phyloP scores from a whole-genome alignment of 2,888 invertebrate species.

The Cantharis flavilabris region DNA sequence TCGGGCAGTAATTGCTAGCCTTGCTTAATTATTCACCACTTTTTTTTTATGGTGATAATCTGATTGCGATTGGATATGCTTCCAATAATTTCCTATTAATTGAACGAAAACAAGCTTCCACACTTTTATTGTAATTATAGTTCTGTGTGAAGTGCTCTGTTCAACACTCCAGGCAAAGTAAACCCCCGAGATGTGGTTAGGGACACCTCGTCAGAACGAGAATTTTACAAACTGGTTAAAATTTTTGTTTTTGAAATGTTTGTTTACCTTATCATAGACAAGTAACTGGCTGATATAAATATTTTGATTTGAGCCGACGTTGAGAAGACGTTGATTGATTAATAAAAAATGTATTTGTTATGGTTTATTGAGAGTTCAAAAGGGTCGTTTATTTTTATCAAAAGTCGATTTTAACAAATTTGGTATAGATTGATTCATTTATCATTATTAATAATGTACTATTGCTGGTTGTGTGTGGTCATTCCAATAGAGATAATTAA shows the following conservation, averaged over 20 bases:
- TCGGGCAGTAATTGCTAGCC: neutral
- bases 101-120: neutral
- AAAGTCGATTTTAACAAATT: neutral
- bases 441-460: neutral
- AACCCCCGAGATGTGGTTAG: no score
- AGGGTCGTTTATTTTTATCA: neutral
- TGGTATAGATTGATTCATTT: neutral
- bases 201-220: no score
- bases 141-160: no score
- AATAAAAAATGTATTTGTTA: neutral
- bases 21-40: neutral
- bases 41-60: neutral
- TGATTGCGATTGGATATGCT: neutral
- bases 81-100: neutral
- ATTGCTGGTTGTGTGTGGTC: neutral
- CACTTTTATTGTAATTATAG: no score
- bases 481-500: neutral
- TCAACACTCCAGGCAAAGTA: no score
- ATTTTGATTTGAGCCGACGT: neutral
- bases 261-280: neutral
- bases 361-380: neutral
- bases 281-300: neutral
- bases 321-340: neutral
- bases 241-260: neutral
- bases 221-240: no score